phyloP scores from a whole-genome alignment of 2,113 vertebrate genomes.

The Hassar affinis region DNA sequence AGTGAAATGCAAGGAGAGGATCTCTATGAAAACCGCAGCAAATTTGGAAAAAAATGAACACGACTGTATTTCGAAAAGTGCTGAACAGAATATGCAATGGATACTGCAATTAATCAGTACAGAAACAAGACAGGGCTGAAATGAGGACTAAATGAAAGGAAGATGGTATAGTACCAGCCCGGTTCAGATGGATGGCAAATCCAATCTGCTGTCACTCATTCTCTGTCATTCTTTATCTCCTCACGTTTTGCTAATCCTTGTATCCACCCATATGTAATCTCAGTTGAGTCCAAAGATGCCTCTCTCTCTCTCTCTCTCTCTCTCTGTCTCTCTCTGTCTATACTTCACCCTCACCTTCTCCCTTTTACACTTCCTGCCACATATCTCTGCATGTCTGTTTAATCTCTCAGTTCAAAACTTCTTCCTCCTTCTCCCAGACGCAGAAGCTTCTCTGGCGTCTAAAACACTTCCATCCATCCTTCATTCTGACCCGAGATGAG shows the following conservation, averaged over 20 bases:
- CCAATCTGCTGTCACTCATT: slow-evolving; percentile 29
- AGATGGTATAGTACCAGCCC: slow-evolving; percentile 7
- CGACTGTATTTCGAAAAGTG: not conserved
- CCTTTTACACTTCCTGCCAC: slow-evolving; percentile 40
- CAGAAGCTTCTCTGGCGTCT: not conserved
- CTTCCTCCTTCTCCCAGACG: not conserved
- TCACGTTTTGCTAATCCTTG: slow-evolving; percentile 8
- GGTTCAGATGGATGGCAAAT: not conserved
- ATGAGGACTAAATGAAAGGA: not conserved
- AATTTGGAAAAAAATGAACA: not conserved
- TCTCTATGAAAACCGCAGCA: not conserved
- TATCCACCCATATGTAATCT: slow-evolving; percentile 20
- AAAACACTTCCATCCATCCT: not conserved
- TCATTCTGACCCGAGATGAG: not conserved
- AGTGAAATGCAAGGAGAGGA: not conserved
- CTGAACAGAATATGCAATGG: not conserved
- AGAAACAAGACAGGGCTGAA: not conserved
- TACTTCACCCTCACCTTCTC: slow-evolving; percentile 44
- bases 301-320: slow-evolving; percentile 49
- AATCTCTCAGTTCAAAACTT: slow-evolving; percentile 61
- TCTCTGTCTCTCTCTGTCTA: slow-evolving; percentile 52
- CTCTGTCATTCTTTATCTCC: slow-evolving; percentile 58
- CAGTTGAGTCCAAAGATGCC: slow-evolving; percentile 58
- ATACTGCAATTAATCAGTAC: not conserved
- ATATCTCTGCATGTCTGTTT: slow-evolving; percentile 63